These are phyloP conservation scores for Cistogaster globosa DNA, from an alignment of 2,888 invertebrate genomes.

Conservation along the genomic window DNA sequence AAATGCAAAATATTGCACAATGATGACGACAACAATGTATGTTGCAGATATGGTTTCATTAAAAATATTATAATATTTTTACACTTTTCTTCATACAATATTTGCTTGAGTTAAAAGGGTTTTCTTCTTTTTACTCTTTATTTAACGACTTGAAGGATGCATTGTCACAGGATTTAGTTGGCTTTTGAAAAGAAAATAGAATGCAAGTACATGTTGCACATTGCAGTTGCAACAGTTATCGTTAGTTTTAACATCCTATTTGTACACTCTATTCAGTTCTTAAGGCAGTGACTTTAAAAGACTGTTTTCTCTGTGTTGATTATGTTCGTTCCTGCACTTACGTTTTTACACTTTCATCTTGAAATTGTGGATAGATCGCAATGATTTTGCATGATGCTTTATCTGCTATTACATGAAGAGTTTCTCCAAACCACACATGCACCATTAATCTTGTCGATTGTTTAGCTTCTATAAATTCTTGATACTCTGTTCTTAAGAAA, in stretches of 20 bases:
- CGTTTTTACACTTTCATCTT: neutral
- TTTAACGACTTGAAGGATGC: constrained; percentile 42
- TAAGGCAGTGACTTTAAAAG: neutral
- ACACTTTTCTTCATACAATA: constrained; percentile 39
- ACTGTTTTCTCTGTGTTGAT: neutral
- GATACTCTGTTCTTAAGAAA: neutral
- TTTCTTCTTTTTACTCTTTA: constrained; percentile 42
- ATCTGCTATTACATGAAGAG: constrained; percentile 41
- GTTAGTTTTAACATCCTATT: constrained; percentile 28
- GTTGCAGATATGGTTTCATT: constrained; percentile 43
- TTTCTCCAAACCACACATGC: constrained; percentile 55
- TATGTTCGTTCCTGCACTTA: no score
- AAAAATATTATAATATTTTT: constrained; percentile 34
- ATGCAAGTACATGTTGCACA: neutral
- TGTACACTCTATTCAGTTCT: no score
- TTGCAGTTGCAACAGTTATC: constrained; percentile 17
- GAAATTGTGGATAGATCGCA: constrained; percentile 20
- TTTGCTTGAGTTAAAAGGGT: constrained; percentile 55
- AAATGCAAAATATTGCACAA: constrained; percentile 72
- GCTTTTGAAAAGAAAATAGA: constrained; percentile 9
- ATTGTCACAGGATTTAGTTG: constrained; percentile 48
- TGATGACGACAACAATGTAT: constrained; percentile 56
- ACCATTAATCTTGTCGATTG: neutral
- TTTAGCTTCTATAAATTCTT: constrained; percentile 6
- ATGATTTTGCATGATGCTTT: constrained; percentile 45